Conservation (phyloP, 1,140 invertebrate genomes). For the Dendrolimus kikuchii region DNA sequence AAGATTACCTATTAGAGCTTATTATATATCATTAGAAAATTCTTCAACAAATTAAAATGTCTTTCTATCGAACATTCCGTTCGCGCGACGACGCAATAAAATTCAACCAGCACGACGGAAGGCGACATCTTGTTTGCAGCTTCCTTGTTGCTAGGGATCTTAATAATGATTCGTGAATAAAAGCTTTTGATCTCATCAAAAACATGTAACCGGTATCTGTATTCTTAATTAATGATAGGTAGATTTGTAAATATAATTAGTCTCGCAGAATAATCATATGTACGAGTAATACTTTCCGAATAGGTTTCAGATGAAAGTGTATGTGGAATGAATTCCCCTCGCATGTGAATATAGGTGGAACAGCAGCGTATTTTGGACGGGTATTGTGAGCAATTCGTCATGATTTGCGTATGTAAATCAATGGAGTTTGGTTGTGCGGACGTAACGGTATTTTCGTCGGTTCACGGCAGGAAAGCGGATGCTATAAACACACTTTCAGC, state of each 20-base stretch:
- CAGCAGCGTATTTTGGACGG: conserved; percentile 37
- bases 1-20: conserved; percentile 13
- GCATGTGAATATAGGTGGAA: conserved; percentile 7
- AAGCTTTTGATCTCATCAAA: conserved; percentile 23
- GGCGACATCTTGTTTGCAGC: conserved; percentile 13
- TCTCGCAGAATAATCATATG: too few relatives aligned
- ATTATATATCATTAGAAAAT: conserved; percentile 10
- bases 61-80: conserved; percentile 4
- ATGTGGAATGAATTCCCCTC: neutral
- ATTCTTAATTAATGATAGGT: too few relatives aligned
- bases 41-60: conserved; percentile 10
- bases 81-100: conserved; percentile 5
- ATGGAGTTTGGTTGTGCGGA: conserved; percentile 56
- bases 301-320: neutral
- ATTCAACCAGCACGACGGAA: conserved; percentile 1
- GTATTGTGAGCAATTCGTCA: conserved; percentile 62
- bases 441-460: conserved; percentile 67
- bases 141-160: conserved; percentile 16
- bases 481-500: conserved; percentile 68
- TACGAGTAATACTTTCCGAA: neutral
- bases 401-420: conserved; percentile 68
- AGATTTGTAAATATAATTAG: too few relatives aligned
- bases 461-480: conserved; percentile 62
- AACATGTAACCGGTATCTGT: conserved; percentile 8
- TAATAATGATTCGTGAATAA: conserved; percentile 12